Base-by-base conservation (phyloP, 2,113 vertebrate species). In the Hipposideros armiger region DNA sequence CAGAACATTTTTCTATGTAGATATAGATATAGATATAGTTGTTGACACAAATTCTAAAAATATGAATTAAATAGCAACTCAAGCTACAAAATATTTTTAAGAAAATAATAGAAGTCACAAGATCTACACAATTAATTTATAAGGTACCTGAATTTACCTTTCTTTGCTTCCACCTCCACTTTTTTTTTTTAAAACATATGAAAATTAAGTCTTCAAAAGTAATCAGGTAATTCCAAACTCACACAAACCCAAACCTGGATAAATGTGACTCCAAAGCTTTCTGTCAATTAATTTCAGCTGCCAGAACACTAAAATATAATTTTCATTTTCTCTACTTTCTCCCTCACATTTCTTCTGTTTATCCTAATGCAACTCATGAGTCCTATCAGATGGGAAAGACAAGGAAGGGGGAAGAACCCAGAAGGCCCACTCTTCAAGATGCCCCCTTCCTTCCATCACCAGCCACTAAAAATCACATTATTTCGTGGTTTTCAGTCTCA, bases 181-280 rank as follows among this genome's bases (percentile, higher is more conserved):
- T 26, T 22, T 36, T 36, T 36, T 36, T 36, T 78, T 30, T 67
- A 32, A 5, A 77, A 45, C 2, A 64, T 52, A 67, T 58, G 50
- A 95, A 91, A 96, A 87, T 81, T 28, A 81, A 32, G 14, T 86
- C 60, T 73, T 54, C 67, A 72, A 56, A 95, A 81, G 40, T 72
- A 85, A 54, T 77, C 52, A 74, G 10, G 10, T 74, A 91, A 86
- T 91, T 83, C 62, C 32, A 96, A 83, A 64, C 64, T 78, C 78
- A 91, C 15, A 84, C 24, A 74, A 91, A 93, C 26, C 13, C 10
- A 94, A 73, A 83, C 11, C 69, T 73, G 47, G 50, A 64, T 88
- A 86, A 81, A 50, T 47, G 7, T 54, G 36, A 94, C 15, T 47
- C 42, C n/a, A 73, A 85, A 73, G 26, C 3, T 91, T 94, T 87